Base-by-base conservation (phyloP, 2,797 vertebrate genomes). In the Eospalax fontanierii region DNA sequence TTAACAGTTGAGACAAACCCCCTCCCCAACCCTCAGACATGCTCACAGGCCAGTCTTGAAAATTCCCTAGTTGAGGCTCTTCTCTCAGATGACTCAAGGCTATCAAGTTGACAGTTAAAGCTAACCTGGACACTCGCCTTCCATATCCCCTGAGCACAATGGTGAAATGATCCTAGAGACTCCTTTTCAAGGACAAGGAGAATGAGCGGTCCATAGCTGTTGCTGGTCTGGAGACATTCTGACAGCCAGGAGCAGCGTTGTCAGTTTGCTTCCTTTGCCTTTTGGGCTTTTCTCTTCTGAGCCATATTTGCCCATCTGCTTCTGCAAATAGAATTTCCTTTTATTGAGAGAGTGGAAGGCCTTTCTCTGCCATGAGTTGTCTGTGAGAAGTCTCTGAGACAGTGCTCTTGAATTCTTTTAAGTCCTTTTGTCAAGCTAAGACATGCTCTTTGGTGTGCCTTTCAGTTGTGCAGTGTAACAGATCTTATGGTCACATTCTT, bases 401-500 rank as follows among this genome's bases (percentile, higher is more conserved):
- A 85, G 10, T 95, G 46, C 21, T 68, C 8, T 88, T 61, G 66
- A 87, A 70, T 91, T 30, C 66, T 86, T 85, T 70, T 24, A 84
- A 88, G 12, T 50, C n/a, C 24, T 80, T 59, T 81, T 75, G 19
- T 83, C 38, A 14, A 30, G 12, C 66, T 75, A 22, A 82, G 18
- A 79, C 24, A 22, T 59, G 40, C 65, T 74, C 10, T 28, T 26
- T 61, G 16, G 8, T 33, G 21, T 74, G 11, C 38, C 21, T 22
- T 73, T 38, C 15, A 38, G 6, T 40, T 21, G 6, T 73, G 35
- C 38, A 19, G 15, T 24, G 6, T 73, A 73, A 38, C 70, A 38
- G 65, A n/a, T n/a, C 68, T 76, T 43, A 8, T 35, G 24, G 40
- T 28, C 50, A 71, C 19, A 33, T 15, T 33, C 15, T 89, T 40